phyloP scores from a whole-genome alignment of 2,888 invertebrate species.

The Leucophenga maculata region DNA sequence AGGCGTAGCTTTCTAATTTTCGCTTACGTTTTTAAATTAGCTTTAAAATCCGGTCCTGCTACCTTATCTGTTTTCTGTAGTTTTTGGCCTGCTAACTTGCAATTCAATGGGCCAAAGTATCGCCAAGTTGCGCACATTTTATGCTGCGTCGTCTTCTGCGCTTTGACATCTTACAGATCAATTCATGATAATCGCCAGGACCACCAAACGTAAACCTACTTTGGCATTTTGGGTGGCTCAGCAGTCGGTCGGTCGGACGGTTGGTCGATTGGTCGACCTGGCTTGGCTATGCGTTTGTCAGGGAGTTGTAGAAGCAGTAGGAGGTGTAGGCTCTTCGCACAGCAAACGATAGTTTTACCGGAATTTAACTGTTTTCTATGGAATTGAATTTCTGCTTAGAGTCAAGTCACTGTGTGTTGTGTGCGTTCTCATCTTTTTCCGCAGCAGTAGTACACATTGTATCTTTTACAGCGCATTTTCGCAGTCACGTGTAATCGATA shows the following conservation, averaged over 20 bases:
- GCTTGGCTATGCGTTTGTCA: slow-evolving; percentile 39
- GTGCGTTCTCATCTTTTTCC: neutral
- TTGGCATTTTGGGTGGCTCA: slow-evolving; percentile 55
- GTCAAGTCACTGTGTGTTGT: neutral
- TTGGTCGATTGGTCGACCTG: slow-evolving; percentile 41
- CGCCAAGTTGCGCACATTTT: slow-evolving; percentile 36
- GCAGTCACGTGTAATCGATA: slow-evolving; percentile 63
- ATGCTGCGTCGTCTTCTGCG: slow-evolving; percentile 49
- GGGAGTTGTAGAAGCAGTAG: neutral
- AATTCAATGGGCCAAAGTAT: slow-evolving; percentile 8
- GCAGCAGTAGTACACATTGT: neutral
- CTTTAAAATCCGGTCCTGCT: too few relatives aligned
- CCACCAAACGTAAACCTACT: slow-evolving; percentile 45
- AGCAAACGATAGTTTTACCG: slow-evolving; percentile 49
- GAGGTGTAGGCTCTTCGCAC: too few relatives aligned
- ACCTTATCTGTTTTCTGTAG: too few relatives aligned
- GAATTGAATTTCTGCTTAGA: slow-evolving; percentile 55
- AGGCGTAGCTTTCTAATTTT: too few relatives aligned
- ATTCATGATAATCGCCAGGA: slow-evolving; percentile 69
- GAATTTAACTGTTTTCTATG: slow-evolving; percentile 63
- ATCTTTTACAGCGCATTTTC: slow-evolving; percentile 4
- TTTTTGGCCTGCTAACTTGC: neutral
- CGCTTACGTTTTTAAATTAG: too few relatives aligned
- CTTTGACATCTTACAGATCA: slow-evolving; percentile 69
- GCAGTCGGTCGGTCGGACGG: slow-evolving; percentile 30